Percentiles rank a stretch among this genome's conserved stretches.
Evolutionary conservation across 2,113 vertebrate genomes (phyloP).

Genomic region (Buteo buteo): DNA sequence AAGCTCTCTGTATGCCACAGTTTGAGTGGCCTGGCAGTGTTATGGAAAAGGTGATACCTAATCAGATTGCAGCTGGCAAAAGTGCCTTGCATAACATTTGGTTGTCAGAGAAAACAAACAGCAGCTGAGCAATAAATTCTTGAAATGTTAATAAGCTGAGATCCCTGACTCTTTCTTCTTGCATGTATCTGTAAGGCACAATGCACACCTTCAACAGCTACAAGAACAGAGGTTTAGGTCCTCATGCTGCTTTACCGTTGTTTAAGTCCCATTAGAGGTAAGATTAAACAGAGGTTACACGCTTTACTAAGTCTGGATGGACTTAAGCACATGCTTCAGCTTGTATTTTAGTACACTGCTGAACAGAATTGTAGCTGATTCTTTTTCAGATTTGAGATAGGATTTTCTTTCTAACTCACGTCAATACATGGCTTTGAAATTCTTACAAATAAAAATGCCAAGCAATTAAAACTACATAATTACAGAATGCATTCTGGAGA

Average conservation of each 20-base stretch:
- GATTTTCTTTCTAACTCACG: neutral
- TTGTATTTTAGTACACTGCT: neutral
- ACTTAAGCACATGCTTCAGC: neutral
- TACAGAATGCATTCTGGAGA: conserved; percentile 5
- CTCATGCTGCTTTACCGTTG: neutral
- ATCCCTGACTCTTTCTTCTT: neutral
- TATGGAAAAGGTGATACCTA: conserved; percentile 46
- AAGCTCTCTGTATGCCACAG: neutral
- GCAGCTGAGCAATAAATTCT: conserved; percentile 31
- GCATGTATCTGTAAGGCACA: neutral
- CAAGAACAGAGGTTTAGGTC: neutral
- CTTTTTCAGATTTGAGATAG: neutral
- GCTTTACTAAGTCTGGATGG: neutral
- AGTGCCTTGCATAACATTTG: conserved; percentile 28
- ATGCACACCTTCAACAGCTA: neutral
- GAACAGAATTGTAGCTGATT: neutral
- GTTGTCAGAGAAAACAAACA: conserved; percentile 64
- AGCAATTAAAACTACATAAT: conserved; percentile 9
- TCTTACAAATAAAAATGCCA: neutral
- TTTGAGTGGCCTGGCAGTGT: conserved; percentile 20
- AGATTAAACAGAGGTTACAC: neutral
- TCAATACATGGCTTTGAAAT: neutral
- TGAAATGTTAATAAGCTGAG: conserved; percentile 28
- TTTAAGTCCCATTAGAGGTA: neutral
- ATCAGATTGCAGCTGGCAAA: conserved; percentile 64